Conservation (phyloP, 2,888 invertebrate genomes). For the Cyclophora punctaria region DNA sequence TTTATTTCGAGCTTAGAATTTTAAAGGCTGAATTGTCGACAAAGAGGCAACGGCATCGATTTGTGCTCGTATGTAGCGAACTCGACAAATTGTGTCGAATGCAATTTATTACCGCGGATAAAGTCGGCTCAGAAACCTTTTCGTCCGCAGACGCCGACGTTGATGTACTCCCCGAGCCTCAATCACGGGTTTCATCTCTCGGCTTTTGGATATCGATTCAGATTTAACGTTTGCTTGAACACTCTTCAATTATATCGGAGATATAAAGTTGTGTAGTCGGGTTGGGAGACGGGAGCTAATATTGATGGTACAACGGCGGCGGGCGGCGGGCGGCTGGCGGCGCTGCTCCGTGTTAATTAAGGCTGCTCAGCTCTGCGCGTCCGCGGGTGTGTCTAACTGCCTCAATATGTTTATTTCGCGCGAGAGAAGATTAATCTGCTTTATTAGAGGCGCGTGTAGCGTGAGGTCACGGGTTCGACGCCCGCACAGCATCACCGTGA, state of each 20-base stretch:
- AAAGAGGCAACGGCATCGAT: conserved; percentile 18
- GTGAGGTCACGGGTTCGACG: conserved; percentile 45
- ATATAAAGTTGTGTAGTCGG: conserved; percentile 4
- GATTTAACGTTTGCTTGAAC: conserved; percentile 18
- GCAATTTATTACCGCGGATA: conserved; percentile 39
- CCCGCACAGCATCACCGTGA: conserved; percentile 45
- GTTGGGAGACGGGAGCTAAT: conserved; percentile 8
- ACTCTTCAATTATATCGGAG: conserved; percentile 6
- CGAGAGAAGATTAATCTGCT: conserved; percentile 32
- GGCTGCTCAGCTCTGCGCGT: conserved; percentile 7
- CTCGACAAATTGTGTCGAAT: conserved; percentile 37
- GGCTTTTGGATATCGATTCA: conserved; percentile 19
- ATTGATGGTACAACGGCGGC: conserved; percentile 11
- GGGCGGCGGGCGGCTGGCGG: conserved; percentile 5
- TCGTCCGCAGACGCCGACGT: conserved; percentile 20
- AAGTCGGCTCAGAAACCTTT: conserved; percentile 26
- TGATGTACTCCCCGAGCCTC: conserved; percentile 30
- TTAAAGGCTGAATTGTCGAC: conserved; percentile 6
- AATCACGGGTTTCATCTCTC: conserved; percentile 24
- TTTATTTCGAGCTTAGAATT: conserved; percentile 7
- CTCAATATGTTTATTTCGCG: conserved; percentile 28
- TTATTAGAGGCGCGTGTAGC: conserved; percentile 18
- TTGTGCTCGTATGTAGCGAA: conserved; percentile 15
- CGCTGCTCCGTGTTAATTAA: conserved; percentile 16
- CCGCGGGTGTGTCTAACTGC: conserved; percentile 21